A percentile compares a stretch with the other conserved stretches of the same genome.
phyloP scores from a whole-genome alignment of 2,113 vertebrate genomes.

The Lophura nycthemera region DNA sequence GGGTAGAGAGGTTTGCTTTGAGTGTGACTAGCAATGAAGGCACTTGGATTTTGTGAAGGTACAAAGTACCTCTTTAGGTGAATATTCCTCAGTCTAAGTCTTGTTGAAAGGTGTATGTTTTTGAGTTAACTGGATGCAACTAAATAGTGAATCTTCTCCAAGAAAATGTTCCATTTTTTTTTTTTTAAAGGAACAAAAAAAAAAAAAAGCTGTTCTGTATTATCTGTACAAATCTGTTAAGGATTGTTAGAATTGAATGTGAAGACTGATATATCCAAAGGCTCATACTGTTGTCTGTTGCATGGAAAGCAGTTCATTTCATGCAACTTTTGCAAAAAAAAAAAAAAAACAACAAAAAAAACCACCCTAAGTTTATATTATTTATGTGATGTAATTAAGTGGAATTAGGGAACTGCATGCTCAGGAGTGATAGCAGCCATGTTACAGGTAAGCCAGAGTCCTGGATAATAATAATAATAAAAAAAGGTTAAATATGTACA shows the following conservation, averaged over 20 bases:
- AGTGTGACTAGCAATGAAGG: background rate
- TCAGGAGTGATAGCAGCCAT: background rate
- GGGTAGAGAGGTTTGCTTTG: background rate
- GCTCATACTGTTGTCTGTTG: background rate
- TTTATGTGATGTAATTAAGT: background rate
- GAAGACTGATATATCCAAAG: background rate
- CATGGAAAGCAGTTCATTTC: background rate
- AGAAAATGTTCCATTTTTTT: background rate
- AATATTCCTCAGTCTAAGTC: background rate
- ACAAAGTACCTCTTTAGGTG: background rate
- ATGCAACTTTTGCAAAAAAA: background rate
- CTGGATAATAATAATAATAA: background rate
- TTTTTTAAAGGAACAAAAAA: fast-evolving
- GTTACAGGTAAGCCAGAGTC: background rate
- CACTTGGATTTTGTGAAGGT: background rate
- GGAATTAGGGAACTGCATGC: background rate
- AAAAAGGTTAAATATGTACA: background rate
- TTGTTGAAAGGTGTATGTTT: background rate
- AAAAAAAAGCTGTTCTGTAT: background rate
- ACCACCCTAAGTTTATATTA: background rate
- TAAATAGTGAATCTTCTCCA: background rate
- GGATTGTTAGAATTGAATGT: background rate
- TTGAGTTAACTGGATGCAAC: background rate
- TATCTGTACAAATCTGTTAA: background rate
- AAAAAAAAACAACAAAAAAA: background rate